Conservation (phyloP, 92 coral and sea anemone species). For the Scolanthus callimorphus region DNA sequence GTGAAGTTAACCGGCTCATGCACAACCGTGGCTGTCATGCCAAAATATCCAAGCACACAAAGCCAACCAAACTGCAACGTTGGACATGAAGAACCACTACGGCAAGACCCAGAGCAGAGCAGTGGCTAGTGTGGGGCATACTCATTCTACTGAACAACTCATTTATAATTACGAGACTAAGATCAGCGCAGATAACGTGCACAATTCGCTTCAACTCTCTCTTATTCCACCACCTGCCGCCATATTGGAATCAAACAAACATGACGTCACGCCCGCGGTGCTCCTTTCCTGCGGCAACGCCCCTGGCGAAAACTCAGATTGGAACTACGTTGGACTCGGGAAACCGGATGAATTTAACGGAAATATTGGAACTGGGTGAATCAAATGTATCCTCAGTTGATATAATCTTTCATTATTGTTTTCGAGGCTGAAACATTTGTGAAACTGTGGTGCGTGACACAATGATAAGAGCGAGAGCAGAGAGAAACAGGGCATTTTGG, state of each 20-base stretch:
- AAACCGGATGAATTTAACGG: too few relatives aligned
- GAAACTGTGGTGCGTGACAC: too few relatives aligned
- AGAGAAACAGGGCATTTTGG: too few relatives aligned
- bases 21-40: slow-evolving; percentile 77
- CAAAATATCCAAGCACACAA: slow-evolving; percentile 64
- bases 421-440: too few relatives aligned
- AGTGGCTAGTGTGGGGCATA: slow-evolving; percentile 22
- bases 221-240: slow-evolving; percentile 38
- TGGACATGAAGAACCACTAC: slow-evolving; percentile 20
- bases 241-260: slow-evolving; percentile 37
- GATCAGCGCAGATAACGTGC: background rate
- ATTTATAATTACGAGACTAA: slow-evolving; percentile 8
- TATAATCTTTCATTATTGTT: too few relatives aligned
- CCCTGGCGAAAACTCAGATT: slow-evolving; percentile 10
- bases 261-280: slow-evolving; percentile 52
- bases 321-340: slow-evolving; percentile 1
- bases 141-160: slow-evolving; percentile 26
- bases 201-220: background rate
- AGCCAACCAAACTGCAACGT: slow-evolving; percentile 22
- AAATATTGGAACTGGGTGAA: too few relatives aligned
- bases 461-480: too few relatives aligned
- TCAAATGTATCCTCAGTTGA: too few relatives aligned
- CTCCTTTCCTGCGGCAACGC: slow-evolving; percentile 45
- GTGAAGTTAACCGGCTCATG: slow-evolving; percentile 30
- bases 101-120: slow-evolving; percentile 3